Evolutionary conservation across 2,888 invertebrate species (phyloP).

Genomic region (Cerastis leucographa): DNA sequence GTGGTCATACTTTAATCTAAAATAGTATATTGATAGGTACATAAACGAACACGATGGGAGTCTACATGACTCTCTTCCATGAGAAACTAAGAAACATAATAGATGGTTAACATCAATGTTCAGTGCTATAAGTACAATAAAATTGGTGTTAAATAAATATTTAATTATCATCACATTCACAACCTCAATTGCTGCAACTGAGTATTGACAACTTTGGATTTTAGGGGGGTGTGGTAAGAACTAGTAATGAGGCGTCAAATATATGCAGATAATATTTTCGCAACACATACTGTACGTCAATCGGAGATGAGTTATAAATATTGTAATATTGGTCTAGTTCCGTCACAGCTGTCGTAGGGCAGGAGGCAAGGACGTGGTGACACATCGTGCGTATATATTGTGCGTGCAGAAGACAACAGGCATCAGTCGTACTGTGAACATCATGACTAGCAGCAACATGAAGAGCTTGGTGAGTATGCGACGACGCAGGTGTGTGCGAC

Average conservation of each 20-base stretch:
- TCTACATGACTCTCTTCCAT: background rate
- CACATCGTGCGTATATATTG: constrained; percentile 37
- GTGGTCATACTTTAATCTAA: background rate
- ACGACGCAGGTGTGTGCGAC: background rate
- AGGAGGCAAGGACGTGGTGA: constrained; percentile 14
- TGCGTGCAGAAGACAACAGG: constrained; percentile 7
- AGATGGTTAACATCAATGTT: background rate
- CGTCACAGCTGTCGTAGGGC: constrained; percentile 22
- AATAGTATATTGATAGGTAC: background rate
- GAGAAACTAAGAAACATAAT: background rate
- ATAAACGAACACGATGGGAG: background rate
- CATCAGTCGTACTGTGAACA: constrained; percentile 25
- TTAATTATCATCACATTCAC: background rate
- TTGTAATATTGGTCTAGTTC: constrained; percentile 35
- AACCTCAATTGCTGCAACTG: constrained; percentile 4
- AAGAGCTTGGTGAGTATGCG: constrained; percentile 44
- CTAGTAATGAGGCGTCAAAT: constrained; percentile 5
- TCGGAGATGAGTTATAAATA: constrained; percentile 19
- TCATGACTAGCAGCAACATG: constrained; percentile 38
- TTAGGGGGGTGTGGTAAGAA: background rate
- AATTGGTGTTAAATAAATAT: constrained; percentile 1
- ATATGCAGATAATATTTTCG: constrained; percentile 15
- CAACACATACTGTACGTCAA: background rate
- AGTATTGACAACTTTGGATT: background rate
- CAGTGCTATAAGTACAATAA: background rate